These are phyloP conservation scores for Hycleus phaleratus DNA, from an alignment of 1,140 invertebrate species.

Conservation along the genomic window DNA sequence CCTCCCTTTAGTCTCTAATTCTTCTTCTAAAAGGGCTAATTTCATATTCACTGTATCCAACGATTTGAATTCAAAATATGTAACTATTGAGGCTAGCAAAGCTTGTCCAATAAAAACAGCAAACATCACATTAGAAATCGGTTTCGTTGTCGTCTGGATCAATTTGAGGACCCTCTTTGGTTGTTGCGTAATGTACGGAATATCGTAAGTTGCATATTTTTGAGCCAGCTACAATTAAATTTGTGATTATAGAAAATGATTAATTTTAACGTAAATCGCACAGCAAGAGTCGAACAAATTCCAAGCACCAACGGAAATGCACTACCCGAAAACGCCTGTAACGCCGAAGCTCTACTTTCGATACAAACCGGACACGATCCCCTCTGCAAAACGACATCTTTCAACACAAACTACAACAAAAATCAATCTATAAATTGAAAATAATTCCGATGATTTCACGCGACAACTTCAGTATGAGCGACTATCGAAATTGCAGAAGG, in stretches of 20 bases:
- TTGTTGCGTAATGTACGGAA: constrained; percentile 41
- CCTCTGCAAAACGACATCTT: constrained; percentile 34
- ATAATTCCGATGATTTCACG: neutral
- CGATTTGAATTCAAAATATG: constrained; percentile 40
- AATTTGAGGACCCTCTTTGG: constrained; percentile 40
- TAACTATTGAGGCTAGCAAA: constrained; percentile 39
- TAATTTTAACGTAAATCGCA: constrained; percentile 31
- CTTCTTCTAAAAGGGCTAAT: constrained; percentile 9
- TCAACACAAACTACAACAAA: constrained; percentile 37
- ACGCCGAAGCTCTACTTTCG: constrained; percentile 38
- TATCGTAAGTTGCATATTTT: constrained; percentile 41
- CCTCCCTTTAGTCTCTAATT: constrained; percentile 2
- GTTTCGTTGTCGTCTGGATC: constrained; percentile 37
- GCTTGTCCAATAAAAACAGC: constrained; percentile 40
- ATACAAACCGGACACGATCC: constrained; percentile 39
- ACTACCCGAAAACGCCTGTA: constrained; percentile 38
- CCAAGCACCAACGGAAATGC: constrained; percentile 37
- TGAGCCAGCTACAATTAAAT: constrained; percentile 39
- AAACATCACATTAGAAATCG: constrained; percentile 36
- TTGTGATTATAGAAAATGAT: neutral
- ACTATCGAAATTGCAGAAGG: constrained; percentile 40
- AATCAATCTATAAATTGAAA: neutral
- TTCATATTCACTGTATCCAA: constrained; percentile 35
- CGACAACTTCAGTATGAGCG: constrained; percentile 35
- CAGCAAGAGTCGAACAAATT: constrained; percentile 38